phyloP scores from a whole-genome alignment of 2,113 vertebrate genomes.

The Willisornis vidua region DNA sequence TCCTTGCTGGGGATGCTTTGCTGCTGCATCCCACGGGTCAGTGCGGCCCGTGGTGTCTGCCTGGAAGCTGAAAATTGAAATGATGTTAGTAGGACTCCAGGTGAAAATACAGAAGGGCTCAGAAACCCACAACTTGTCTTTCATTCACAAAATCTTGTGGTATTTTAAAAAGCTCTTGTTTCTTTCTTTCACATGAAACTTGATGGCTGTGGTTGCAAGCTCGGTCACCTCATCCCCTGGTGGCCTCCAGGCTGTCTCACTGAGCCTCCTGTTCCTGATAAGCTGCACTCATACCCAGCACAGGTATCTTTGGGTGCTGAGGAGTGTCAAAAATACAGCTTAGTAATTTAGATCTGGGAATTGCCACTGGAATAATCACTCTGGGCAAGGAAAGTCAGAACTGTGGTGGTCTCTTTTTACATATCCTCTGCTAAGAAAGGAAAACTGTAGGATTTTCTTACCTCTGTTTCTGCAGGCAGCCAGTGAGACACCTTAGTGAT shows the following conservation, averaged over 20 bases:
- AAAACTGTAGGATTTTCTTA: neutral
- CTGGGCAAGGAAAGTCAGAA: neutral
- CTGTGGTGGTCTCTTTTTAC: neutral
- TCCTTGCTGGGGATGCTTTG: neutral
- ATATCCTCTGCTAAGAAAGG: neutral
- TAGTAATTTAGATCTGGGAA: neutral
- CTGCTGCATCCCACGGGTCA: rapidly evolving
- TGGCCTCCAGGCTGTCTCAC: neutral
- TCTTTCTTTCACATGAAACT: neutral
- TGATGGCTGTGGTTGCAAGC: neutral
- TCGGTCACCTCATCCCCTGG: neutral
- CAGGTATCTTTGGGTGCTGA: neutral
- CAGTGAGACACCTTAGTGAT: too few relatives aligned
- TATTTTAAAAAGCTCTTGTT: neutral
- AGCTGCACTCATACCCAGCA: neutral
- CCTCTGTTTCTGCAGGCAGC: neutral
- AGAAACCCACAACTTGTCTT: neutral
- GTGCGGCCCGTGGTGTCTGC: rapidly evolving
- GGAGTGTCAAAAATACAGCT: neutral
- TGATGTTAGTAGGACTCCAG: neutral
- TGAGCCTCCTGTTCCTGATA: neutral
- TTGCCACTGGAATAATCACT: neutral
- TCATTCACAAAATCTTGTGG: rapidly evolving
- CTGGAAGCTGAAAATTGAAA: neutral
- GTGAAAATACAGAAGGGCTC: neutral